phyloP scores from a whole-genome alignment of 2,888 invertebrate genomes.

The Xanthostigma xanthostigma region DNA sequence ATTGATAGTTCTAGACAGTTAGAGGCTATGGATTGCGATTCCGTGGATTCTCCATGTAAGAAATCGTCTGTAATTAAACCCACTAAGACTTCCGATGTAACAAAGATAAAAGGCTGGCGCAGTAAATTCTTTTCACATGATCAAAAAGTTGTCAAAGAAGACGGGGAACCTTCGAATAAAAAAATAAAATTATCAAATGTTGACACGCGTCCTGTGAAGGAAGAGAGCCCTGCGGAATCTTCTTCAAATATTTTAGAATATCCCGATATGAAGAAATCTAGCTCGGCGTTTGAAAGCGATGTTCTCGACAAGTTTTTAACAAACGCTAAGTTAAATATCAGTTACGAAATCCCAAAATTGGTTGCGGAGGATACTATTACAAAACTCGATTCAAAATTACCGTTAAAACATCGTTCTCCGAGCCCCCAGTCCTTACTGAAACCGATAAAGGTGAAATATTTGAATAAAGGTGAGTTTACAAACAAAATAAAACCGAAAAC shows the following conservation, averaged over 20 bases:
- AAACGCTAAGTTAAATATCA: slow-evolving; percentile 30
- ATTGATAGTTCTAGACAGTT: too few relatives aligned
- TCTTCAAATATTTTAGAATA: not conserved
- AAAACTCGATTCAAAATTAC: slow-evolving; percentile 7
- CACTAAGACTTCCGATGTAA: slow-evolving; percentile 26
- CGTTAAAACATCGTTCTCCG: slow-evolving; percentile 1
- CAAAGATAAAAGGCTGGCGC: slow-evolving; percentile 27
- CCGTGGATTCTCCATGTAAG: not conserved
- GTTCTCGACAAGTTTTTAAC: slow-evolving; percentile 34
- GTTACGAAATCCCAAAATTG: slow-evolving; percentile 25
- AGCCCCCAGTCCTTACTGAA: slow-evolving; percentile 6
- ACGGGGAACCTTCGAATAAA: not conserved
- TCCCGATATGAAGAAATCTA: slow-evolving; percentile 8
- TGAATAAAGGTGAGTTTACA: slow-evolving; percentile 3
- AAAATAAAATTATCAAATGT: not conserved
- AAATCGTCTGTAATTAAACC: slow-evolving; percentile 14
- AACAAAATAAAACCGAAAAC: slow-evolving; percentile 29
- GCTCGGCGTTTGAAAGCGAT: slow-evolving; percentile 32
- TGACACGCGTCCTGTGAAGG: not conserved
- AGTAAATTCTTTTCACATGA: slow-evolving; percentile 15
- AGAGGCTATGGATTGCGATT: too few relatives aligned
- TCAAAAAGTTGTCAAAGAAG: slow-evolving; percentile 2
- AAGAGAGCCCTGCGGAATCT: not conserved
- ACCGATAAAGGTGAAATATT: slow-evolving; percentile 4
- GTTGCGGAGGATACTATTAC: slow-evolving; percentile 20